These are phyloP conservation scores for Anoplophora glabripennis DNA, from an alignment of 1,140 invertebrate genomes.

Conservation along the genomic window DNA sequence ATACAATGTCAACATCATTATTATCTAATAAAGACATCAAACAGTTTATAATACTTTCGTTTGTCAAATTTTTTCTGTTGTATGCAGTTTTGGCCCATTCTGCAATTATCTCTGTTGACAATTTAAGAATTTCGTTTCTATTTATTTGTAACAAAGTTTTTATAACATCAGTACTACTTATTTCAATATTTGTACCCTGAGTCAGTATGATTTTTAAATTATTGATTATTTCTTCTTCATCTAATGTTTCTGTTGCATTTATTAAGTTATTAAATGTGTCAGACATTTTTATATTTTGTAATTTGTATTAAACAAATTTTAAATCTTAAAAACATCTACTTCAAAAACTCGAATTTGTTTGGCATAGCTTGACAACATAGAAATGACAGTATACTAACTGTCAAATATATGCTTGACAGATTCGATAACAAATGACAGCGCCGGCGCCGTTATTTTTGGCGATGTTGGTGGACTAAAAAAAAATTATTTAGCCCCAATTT, in stretches of 20 bases:
- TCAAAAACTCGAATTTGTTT: too few relatives aligned
- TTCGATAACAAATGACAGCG: too few relatives aligned
- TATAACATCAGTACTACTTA: slow-evolving; percentile 25
- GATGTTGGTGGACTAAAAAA: too few relatives aligned
- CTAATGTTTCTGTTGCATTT: slow-evolving; percentile 5
- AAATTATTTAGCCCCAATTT: too few relatives aligned
- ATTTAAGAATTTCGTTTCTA: slow-evolving; percentile 21
- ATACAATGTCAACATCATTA: slow-evolving; percentile 54
- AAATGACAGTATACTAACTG: too few relatives aligned
- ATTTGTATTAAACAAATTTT: too few relatives aligned
- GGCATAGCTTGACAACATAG: too few relatives aligned
- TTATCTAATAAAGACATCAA: slow-evolving; percentile 56
- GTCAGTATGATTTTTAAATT: slow-evolving; percentile 24
- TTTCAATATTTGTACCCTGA: slow-evolving; percentile 19
- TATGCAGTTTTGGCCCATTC: slow-evolving; percentile 68
- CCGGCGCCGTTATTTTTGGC: too few relatives aligned
- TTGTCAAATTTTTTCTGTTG: slow-evolving; percentile 65
- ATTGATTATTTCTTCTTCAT: slow-evolving; percentile 25
- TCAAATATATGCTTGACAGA: too few relatives aligned
- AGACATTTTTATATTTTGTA: slow-evolving; percentile 1
- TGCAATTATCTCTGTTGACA: slow-evolving; percentile 63
- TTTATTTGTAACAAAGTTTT: slow-evolving; percentile 26
- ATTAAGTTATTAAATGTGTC: slow-evolving; percentile 8
- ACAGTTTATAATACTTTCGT: slow-evolving; percentile 56
- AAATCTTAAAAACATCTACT: too few relatives aligned